phyloP scores from a whole-genome alignment of 2,797 vertebrate species.

The Pteropus rufus region DNA sequence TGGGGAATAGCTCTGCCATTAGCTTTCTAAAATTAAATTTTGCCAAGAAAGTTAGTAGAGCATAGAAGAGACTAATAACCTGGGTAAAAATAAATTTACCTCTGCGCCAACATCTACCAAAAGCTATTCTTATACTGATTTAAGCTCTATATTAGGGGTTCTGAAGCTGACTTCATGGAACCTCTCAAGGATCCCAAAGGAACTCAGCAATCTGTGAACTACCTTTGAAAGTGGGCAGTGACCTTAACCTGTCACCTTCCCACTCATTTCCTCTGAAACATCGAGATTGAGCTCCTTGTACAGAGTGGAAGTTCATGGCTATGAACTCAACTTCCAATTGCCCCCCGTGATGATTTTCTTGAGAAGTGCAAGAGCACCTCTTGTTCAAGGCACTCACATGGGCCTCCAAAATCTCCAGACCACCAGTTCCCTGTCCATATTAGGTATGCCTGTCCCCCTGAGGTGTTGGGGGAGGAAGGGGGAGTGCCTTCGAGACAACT shows the following conservation, averaged over 20 bases:
- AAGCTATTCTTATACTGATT: background rate
- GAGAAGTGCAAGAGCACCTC: background rate
- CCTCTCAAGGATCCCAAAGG: background rate
- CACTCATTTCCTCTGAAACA: background rate
- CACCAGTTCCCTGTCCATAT: background rate
- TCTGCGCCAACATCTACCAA: background rate
- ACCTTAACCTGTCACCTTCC: background rate
- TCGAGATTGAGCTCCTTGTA: background rate
- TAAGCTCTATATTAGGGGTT: background rate
- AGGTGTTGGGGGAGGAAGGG: background rate
- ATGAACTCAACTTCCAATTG: background rate
- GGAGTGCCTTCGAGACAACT: rapidly evolving
- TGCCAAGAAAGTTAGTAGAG: conserved; percentile 33
- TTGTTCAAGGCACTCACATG: rapidly evolving
- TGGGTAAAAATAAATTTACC: background rate
- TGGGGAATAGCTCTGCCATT: background rate
- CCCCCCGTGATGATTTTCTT: background rate
- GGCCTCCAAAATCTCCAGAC: background rate
- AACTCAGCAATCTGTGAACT: background rate
- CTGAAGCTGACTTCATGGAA: background rate
- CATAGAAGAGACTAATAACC: background rate
- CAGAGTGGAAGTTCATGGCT: background rate
- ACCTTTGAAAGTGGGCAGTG: background rate
- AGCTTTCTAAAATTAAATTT: conserved; percentile 63
- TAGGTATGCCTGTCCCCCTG: background rate